Evolutionary conservation across 1,140 invertebrate genomes (phyloP).

Genomic region (Stegodyphus dumicola): DNA sequence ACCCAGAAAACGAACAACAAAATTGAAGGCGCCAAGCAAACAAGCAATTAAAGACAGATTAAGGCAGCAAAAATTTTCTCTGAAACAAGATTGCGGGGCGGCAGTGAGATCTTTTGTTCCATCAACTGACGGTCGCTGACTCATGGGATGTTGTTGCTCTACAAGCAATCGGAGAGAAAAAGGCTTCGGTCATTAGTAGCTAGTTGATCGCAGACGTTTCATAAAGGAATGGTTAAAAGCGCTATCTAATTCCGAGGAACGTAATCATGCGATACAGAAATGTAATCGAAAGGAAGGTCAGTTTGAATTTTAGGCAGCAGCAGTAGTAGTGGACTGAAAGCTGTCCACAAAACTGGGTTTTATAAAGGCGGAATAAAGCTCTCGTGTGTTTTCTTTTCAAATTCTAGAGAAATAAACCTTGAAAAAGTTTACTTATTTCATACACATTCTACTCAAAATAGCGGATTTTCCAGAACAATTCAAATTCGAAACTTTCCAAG

Average conservation of each 20-base stretch:
- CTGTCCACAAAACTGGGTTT: no score
- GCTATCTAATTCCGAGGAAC: no score
- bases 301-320: not conserved
- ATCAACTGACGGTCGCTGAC: conserved; percentile 27
- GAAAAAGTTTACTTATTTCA: no score
- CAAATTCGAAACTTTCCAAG: no score
- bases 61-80: conserved; percentile 14
- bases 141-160: not conserved
- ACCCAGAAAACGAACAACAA: not conserved
- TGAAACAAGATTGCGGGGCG: conserved; percentile 16
- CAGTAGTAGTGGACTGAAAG: not conserved
- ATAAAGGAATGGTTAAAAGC: no score
- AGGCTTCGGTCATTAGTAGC: no score
- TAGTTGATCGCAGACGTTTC: no score
- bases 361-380: no score
- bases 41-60: conserved; percentile 30
- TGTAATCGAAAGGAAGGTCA: not conserved
- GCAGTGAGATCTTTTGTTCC: conserved; percentile 14
- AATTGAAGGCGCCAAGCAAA: not conserved
- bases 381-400: no score
- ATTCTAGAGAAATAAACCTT: no score
- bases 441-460: no score
- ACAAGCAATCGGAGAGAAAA: not conserved
- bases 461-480: no score
- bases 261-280: not conserved